Evolutionary conservation across 2,888 invertebrate species (phyloP), one percentile per base, ranked within the genome.

Genomic region (Eristalis pertinax): DNA sequence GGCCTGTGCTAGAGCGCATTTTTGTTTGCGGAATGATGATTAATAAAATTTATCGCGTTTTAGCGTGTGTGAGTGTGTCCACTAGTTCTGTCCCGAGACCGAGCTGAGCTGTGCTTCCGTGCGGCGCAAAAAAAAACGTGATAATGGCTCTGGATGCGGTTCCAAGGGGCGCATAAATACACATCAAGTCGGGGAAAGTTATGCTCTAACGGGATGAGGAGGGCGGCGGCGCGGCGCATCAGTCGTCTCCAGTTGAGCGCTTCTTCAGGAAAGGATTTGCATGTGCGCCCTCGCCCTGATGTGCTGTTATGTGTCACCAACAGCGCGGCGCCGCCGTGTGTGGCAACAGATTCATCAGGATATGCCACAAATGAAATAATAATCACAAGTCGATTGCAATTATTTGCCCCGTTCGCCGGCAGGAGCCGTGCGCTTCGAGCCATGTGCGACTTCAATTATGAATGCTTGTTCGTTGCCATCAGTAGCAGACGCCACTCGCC

Each of bases 11-110:
- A 60, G 79, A 80, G 69, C 43, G 79, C 68, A 87, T 84, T 87
- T 84, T 76, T 87, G 87, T 87, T 84, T 87, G 84, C 69, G 67
- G 75, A 87, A 87, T 84, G 83, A 87, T 84, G 87, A 87, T 87
- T 87, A 84, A 87, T 87, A 87, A 79, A 87, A 84, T 83, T 84
- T 84, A 87, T 83, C 79, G 79, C 56, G 56, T 60, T 70, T 32
- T 32, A 60, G 43, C 35, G 72, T 50, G 35, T 41, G 19, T 19
- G 63, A 35, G 15, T 50, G 69, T 74, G 63, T 68, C 56, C 63
- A 13, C 74, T 50, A 19, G 50, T n/a, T 50, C 19, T 50, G 50
- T 1, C n/a, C 43, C n/a, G 43, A 43, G 43, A 43, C 38, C 4
- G 38, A 11, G 2, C 38, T 38, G 38, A 73, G 76, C 76, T 86